Percentiles rank a stretch among this genome's conserved stretches.
These are phyloP conservation scores for Thamnophis elegans DNA, from an alignment of 2,797 vertebrate species.

Conservation along the genomic window DNA sequence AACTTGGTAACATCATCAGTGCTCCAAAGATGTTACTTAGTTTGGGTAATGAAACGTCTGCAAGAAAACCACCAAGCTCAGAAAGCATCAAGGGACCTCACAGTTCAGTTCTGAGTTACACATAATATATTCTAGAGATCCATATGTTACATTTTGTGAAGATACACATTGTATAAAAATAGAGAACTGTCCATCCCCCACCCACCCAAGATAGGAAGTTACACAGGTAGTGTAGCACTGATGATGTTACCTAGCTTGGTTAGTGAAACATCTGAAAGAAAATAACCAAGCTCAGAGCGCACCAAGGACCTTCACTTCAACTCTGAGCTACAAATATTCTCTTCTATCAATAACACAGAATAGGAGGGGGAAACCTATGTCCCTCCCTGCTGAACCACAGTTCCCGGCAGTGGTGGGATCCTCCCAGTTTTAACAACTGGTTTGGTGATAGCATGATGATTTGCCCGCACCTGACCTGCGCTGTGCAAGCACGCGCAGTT, in stretches of 20 bases:
- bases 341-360: not conserved
- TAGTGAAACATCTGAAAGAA: not conserved
- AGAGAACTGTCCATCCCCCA: not conserved
- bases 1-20: not conserved
- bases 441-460: too few relatives aligned
- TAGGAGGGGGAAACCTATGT: not conserved
- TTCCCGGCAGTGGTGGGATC: not conserved
- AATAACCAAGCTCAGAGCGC: not conserved
- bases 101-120: not conserved
- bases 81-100: not conserved
- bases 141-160: not conserved
- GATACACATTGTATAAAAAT: not conserved
- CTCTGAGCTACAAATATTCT: not conserved
- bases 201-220: too few relatives aligned
- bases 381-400: not conserved
- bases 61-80: not conserved
- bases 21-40: not conserved
- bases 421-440: too few relatives aligned
- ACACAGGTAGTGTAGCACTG: not conserved
- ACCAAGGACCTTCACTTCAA: not conserved
- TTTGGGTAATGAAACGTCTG: not conserved
- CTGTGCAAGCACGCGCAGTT: too few relatives aligned
- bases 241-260: not conserved
- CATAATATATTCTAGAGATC: not conserved
- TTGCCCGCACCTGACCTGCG: too few relatives aligned